Conservation (phyloP, 2,113 vertebrate species). For the Larimichthys polyactis region DNA sequence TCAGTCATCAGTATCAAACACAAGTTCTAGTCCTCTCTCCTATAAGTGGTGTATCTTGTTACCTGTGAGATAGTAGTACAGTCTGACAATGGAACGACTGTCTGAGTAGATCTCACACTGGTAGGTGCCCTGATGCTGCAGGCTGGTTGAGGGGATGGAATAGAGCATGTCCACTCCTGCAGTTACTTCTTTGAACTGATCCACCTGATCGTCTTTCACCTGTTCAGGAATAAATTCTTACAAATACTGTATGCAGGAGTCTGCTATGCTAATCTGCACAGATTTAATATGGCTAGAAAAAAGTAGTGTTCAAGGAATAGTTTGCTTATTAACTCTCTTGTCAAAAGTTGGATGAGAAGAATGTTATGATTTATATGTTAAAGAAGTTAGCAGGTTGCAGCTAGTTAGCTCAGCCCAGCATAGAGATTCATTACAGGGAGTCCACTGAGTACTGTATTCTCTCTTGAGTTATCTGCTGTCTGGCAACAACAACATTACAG, state of each 20-base stretch:
- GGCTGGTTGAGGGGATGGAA: slow-evolving; percentile 70
- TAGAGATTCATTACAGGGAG: too few species aligned
- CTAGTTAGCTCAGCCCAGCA: too few species aligned
- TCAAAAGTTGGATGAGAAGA: background rate
- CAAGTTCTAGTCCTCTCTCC: background rate
- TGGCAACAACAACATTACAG: background rate
- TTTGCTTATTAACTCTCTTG: background rate
- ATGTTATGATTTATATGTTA: too few species aligned
- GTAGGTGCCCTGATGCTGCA: slow-evolving; percentile 82
- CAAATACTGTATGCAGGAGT: background rate
- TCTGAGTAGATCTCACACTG: slow-evolving; percentile 83
- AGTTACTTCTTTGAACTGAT: slow-evolving; percentile 79
- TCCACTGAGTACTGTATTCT: background rate
- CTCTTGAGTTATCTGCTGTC: background rate
- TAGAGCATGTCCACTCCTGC: slow-evolving; percentile 75
- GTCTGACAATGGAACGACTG: slow-evolving; percentile 71
- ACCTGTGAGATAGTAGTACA: slow-evolving; percentile 80
- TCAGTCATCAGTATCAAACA: background rate
- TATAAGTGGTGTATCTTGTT: slow-evolving; percentile 1
- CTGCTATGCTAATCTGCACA: background rate
- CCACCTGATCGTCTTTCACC: slow-evolving; percentile 71
- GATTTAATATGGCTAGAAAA: background rate
- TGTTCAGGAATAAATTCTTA: slow-evolving; percentile 32
- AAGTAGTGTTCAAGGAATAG: background rate
- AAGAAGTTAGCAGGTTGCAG: too few species aligned